Evolutionary conservation across 2,797 vertebrate species (phyloP), one percentile per base, ranked within the genome.

Genomic region (Danio jaintianensis): DNA sequence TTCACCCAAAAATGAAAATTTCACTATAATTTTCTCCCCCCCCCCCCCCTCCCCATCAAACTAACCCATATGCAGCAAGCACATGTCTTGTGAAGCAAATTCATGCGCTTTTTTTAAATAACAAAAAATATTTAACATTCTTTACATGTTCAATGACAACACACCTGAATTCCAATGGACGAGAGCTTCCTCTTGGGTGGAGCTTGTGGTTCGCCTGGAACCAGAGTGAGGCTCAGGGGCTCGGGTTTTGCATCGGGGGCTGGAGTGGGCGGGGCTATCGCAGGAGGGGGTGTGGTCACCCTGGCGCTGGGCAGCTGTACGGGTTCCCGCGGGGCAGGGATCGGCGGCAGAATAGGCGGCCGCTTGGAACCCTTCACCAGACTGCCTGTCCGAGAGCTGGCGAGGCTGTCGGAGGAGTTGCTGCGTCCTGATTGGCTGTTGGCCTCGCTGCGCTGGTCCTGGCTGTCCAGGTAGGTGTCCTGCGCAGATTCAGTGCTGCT

Each of bases 401-500:
- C 96, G 89, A 99, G 94, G 90, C 98, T 99, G 92, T 99, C 98
- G 0, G 97, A 98, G 3, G 98, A 99, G 85, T 97, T 98, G 93
- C 98, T 99, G 90, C 94, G 94, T 71, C 96, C 98, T 4, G 98
- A 99, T 82, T 99, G 98, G 93, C 98, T 99, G 86, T 97, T 98
- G 87, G 92, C 95, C 86, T 99, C 97, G 0, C 96, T 98, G 90
- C 95, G 96, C 76, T 94, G 96, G 88, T 98, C 97, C 89, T 96
- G 97, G 90, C 94, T 96, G 91, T 98, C 97, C 91, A 98, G 93
- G 89, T 99, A 99, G 52, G 94, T 97, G 93, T 99, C 98, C 90
- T 99, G 98, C 6, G 97, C 97, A 0, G 98, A 99, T 86, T 99
- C 98, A 0, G 98, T 99, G 92, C 98, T 99, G 94, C 98, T 99